Conservation (phyloP, 2,888 invertebrate genomes). For the Philopedon plagiatum region DNA sequence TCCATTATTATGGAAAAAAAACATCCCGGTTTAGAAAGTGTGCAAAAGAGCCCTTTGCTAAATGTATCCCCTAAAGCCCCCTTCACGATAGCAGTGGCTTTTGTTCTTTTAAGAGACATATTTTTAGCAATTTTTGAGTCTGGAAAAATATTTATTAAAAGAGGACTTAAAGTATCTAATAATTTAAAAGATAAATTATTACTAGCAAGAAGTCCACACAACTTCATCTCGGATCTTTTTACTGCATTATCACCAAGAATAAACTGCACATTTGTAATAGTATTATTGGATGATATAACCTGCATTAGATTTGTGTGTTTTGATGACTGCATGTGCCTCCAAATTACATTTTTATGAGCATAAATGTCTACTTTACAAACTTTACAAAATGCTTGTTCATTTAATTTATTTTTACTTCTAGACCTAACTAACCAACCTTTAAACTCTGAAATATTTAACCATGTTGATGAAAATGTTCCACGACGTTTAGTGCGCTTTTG, state of each 20-base stretch:
- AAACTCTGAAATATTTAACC: too few relatives aligned
- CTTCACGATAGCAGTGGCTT: neutral
- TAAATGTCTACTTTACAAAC: neutral
- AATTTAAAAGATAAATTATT: neutral
- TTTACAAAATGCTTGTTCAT: neutral
- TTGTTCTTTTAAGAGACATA: neutral
- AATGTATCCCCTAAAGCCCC: neutral
- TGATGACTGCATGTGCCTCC: neutral
- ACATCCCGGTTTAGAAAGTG: too few relatives aligned
- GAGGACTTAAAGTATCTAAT: neutral
- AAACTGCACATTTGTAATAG: neutral
- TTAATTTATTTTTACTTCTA: too few relatives aligned
- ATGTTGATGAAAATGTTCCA: too few relatives aligned
- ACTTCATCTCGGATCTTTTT: neutral
- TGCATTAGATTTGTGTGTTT: too few relatives aligned
- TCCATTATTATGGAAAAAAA: neutral
- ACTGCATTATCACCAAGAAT: neutral
- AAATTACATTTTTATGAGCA: neutral
- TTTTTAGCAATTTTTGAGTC: neutral
- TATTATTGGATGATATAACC: neutral
- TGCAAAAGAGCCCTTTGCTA: too few relatives aligned
- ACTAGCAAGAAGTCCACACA: neutral
- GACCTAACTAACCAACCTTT: too few relatives aligned
- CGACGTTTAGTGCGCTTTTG: too few relatives aligned
- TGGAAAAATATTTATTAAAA: neutral